Conservation (phyloP, 2,797 vertebrate genomes). For the Todus mexicanus region DNA sequence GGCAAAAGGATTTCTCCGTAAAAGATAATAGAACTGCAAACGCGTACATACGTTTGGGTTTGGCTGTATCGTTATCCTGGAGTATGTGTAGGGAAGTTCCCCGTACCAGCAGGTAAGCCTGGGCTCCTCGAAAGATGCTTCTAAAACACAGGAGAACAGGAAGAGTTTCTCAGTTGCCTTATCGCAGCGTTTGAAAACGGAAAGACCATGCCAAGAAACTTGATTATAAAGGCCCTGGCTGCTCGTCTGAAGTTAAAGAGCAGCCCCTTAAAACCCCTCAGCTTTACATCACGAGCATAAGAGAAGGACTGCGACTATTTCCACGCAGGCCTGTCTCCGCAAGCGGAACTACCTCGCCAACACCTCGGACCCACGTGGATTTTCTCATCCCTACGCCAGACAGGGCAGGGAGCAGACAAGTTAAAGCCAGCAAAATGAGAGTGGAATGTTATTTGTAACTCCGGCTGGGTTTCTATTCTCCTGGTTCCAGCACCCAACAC, state of each 20-base stretch:
- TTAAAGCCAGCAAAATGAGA: not conserved
- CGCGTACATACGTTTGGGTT: conserved; percentile 82
- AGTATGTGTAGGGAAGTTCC: conserved; percentile 91
- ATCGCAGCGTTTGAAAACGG: not conserved
- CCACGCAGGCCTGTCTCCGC: not conserved
- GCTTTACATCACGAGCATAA: not conserved
- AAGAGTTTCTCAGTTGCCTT: not conserved
- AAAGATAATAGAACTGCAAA: not conserved
- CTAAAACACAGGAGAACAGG: conserved; percentile 72
- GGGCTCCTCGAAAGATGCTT: conserved; percentile 86
- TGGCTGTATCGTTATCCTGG: conserved; percentile 85
- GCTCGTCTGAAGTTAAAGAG: not conserved
- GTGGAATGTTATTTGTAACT: not conserved
- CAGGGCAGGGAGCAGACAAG: not conserved
- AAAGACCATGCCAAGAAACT: not conserved
- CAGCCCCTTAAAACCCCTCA: not conserved
- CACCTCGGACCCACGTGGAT: not conserved
- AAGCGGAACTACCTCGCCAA: not conserved
- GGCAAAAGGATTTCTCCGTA: no score
- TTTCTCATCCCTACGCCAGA: not conserved
- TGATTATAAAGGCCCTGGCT: not conserved
- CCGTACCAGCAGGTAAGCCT: conserved; percentile 95
- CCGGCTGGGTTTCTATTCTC: not conserved
- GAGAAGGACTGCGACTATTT: not conserved
- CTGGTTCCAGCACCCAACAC: not conserved